Base-by-base conservation (phyloP, 2,888 invertebrate genomes). In the Fragum whitleyi region DNA sequence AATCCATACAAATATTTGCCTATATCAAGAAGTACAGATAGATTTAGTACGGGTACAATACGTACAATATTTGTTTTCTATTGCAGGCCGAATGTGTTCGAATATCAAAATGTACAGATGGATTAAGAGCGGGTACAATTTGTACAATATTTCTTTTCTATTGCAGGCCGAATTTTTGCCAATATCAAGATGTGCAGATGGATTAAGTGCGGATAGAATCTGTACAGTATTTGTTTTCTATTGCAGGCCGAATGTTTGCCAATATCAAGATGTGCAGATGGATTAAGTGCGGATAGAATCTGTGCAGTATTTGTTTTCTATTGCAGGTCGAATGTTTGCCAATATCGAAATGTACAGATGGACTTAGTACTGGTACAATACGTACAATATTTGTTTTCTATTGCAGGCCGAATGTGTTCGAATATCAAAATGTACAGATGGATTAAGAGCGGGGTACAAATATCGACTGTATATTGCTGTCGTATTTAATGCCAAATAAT, bases 1-100 rank as follows among this genome's bases (percentile, higher is more conserved):
- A n/a, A 93, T 94, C 65, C 92, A 95, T 95, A 92, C 93, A 21
- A 94, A 95, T 88, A 95, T 95, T 14, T 95, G 95, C 86, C 93
- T 94, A 0, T 94, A 94, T 83, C 94, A 94, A 82, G 94, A 94
- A 73, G 92, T 94, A 53, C 92, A 94, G 70, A 93, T 94, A 88
- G 93, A 93, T 11, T 91, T 94, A 53, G 92, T 94, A 14, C 93
- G 55, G 93, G n/a, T n/a, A n/a, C n/a, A n/a, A n/a, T n/a, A n/a
- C n/a, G n/a, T n/a, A n/a, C n/a, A n/a, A n/a, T n/a, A n/a, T n/a
- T n/a, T n/a, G n/a, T n/a, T n/a, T n/a, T n/a, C n/a, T n/a, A n/a
- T 93, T 94, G 62, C 92, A 95, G 95, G 92, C 93, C 94, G 21
- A 94, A 95, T 88, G 95, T 95, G 14, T 95, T 95, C 86, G 93